A percentile compares a stretch with the other conserved stretches of the same genome.
These are phyloP conservation scores for Choloepus didactylus DNA, from an alignment of 2,797 vertebrate species.

Conservation along the genomic window DNA sequence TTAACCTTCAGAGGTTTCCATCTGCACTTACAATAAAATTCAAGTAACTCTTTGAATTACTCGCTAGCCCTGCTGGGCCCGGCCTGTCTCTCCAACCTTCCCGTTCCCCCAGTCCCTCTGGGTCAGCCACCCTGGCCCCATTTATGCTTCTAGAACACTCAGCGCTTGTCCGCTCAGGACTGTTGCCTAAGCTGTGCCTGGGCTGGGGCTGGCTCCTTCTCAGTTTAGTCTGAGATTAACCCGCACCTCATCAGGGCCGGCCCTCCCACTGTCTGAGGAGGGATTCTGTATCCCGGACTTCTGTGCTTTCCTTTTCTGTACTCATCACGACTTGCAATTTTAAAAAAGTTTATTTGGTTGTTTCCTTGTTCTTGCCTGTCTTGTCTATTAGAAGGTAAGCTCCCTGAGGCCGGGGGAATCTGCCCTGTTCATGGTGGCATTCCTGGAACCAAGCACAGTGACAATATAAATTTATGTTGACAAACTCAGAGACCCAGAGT, in stretches of 20 bases:
- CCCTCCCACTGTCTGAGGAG: not conserved
- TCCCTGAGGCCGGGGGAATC: accelerated
- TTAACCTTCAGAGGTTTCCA: not conserved
- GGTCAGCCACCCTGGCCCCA: not conserved
- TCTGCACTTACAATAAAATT: not conserved
- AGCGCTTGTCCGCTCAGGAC: not conserved
- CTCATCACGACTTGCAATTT: not conserved
- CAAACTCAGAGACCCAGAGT: not conserved
- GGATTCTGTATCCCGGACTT: not conserved
- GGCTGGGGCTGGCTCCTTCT: not conserved
- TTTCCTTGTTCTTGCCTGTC: not conserved
- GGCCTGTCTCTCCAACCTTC: not conserved
- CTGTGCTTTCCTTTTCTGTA: not conserved
- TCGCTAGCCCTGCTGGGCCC: not conserved
- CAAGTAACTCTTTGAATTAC: too few species aligned
- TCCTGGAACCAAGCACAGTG: not conserved
- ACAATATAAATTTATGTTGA: not conserved
- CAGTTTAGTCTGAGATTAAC: accelerated
- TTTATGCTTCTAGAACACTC: not conserved
- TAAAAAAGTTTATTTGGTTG: not conserved
- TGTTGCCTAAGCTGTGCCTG: not conserved
- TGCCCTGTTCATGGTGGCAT: accelerated
- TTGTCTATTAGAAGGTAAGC: not conserved
- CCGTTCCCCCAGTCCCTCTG: not conserved
- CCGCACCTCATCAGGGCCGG: accelerated